Conservation (phyloP, 2,888 invertebrate species). For the Mongoloraphidia duomilia region DNA sequence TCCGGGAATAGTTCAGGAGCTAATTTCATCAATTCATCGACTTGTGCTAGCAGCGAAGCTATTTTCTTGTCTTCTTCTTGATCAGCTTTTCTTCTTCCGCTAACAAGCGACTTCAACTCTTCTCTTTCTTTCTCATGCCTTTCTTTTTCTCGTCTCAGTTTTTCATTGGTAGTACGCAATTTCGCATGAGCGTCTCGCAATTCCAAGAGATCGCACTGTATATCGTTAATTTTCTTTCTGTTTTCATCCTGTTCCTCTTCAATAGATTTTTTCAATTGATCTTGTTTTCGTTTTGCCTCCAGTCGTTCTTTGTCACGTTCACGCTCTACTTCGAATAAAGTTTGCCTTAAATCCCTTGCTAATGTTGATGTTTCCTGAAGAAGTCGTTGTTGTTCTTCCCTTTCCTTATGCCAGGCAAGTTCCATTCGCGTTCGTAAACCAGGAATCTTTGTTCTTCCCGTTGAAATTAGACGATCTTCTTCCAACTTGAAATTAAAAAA, state of each 20-base stretch:
- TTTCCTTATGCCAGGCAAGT: conserved; percentile 85
- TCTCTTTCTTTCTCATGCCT: conserved; percentile 70
- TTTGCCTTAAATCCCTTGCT: conserved; percentile 74
- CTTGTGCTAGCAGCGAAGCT: conserved; percentile 57
- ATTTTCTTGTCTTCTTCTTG: conserved; percentile 61
- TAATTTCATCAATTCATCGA: conserved; percentile 64
- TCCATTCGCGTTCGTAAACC: conserved; percentile 79
- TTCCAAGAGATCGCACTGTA: conserved; percentile 79
- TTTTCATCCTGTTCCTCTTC: conserved; percentile 86
- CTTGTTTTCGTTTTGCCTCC: conserved; percentile 72
- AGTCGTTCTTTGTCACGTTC: conserved; percentile 80
- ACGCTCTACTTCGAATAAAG: conserved; percentile 76
- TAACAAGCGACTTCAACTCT: conserved; percentile 32
- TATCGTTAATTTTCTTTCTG: conserved; percentile 64
- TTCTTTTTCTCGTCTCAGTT: conserved; percentile 75
- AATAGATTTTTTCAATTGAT: conserved; percentile 67
- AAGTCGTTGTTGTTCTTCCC: conserved; percentile 81
- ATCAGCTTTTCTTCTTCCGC: conserved; percentile 33
- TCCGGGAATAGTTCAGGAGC: conserved; percentile 49
- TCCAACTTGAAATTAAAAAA: conserved; percentile 44
- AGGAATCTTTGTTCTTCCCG: conserved; percentile 72
- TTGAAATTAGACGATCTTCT: conserved; percentile 70
- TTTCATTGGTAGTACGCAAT: conserved; percentile 78
- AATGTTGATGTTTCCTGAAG: conserved; percentile 82
- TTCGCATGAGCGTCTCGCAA: conserved; percentile 85